A percentile compares a stretch with the other conserved stretches of the same genome.
Evolutionary conservation across 2,797 vertebrate genomes (phyloP).

Genomic region (Lacerta viridis): DNA sequence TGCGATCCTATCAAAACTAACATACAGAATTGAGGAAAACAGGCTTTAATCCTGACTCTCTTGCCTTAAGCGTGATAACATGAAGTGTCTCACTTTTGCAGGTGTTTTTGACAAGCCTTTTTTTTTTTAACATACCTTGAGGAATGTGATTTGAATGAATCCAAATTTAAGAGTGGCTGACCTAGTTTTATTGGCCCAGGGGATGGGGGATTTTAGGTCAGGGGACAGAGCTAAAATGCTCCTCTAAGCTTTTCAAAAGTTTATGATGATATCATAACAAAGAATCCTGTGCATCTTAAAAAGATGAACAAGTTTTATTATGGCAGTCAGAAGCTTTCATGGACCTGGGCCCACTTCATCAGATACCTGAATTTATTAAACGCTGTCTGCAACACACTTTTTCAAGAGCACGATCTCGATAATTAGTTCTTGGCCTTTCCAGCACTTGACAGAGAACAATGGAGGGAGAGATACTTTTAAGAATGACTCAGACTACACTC

Average conservation of each 20-base stretch:
- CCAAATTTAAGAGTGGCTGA: conserved; percentile 20
- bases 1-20: not conserved
- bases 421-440: not conserved
- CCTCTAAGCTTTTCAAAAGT: not conserved
- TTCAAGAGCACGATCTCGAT: not conserved
- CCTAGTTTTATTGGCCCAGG: conserved; percentile 12
- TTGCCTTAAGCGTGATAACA: conserved; percentile 12
- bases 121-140: conserved; percentile 14
- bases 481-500: not conserved
- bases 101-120: conserved; percentile 32
- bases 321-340: not conserved
- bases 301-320: not conserved
- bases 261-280: not conserved
- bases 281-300: not conserved
- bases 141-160: conserved; percentile 22
- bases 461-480: not conserved
- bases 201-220: not conserved
- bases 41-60: not conserved
- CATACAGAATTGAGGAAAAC: not conserved
- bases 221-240: not conserved
- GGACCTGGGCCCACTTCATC: not conserved
- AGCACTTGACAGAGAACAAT: not conserved
- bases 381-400: not conserved
- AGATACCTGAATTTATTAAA: too few species aligned
- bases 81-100: conserved; percentile 12